Conservation (phyloP, 1,140 invertebrate genomes). For the Lucilia sericata region DNA sequence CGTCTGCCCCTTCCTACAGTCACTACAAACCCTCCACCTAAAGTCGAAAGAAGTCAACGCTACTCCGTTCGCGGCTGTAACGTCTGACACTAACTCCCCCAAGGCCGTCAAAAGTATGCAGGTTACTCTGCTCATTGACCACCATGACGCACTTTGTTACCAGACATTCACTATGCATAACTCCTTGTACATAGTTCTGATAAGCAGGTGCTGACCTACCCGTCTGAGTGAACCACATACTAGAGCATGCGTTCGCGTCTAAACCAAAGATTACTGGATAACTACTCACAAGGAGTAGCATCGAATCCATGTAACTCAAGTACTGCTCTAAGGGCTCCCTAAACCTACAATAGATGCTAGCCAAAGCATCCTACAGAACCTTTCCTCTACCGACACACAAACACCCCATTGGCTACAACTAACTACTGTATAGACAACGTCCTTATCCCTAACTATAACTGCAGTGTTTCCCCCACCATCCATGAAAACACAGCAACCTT, state of each 20-base stretch:
- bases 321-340: constrained; percentile 45
- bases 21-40: background rate
- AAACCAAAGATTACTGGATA: constrained; percentile 11
- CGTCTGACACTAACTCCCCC: background rate
- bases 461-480: background rate
- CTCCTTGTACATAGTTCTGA: too few relatives aligned
- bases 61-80: constrained; percentile 22
- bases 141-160: background rate
- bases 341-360: constrained; percentile 45
- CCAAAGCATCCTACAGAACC: background rate
- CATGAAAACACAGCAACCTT: too few relatives aligned
- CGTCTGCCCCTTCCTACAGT: background rate
- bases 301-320: constrained; percentile 45
- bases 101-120: constrained; percentile 24
- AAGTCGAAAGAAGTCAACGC: background rate
- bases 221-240: too few relatives aligned
- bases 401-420: background rate
- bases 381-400: background rate
- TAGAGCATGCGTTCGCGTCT: constrained; percentile 20
- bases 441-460: background rate
- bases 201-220: too few relatives aligned
- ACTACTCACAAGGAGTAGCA: constrained; percentile 44
- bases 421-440: constrained; percentile 11
- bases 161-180: too few relatives aligned
- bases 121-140: constrained; percentile 44